Conservation (phyloP, 2,797 vertebrate genomes). For the Coracias cyanogaster region DNA sequence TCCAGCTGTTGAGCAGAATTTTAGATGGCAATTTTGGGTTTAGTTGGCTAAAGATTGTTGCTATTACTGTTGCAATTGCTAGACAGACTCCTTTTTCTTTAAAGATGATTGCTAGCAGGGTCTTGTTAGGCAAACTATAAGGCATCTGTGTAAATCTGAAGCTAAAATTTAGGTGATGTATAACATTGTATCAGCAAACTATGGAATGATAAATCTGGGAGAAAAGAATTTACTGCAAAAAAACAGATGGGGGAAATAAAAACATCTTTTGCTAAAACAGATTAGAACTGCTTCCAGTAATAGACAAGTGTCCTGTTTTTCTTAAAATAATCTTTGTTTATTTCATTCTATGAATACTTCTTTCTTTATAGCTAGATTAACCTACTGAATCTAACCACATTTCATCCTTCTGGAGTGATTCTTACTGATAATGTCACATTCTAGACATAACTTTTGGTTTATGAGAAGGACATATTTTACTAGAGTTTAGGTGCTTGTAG, state of each 20-base stretch:
- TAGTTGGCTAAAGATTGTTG: conserved; percentile 9
- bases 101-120: neutral
- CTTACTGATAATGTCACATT: neutral
- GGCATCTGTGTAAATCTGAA: conserved; percentile 12
- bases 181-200: neutral
- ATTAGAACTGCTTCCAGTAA: conserved; percentile 20
- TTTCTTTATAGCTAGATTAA: neutral
- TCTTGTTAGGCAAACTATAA: conserved; percentile 40
- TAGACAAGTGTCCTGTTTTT: neutral
- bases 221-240: neutral
- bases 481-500: neutral
- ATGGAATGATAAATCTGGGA: neutral
- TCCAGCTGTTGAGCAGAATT: conserved; percentile 35
- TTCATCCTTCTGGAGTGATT: neutral
- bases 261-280: conserved; percentile 14
- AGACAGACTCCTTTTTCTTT: conserved; percentile 8
- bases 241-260: conserved; percentile 15
- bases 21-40: conserved; percentile 28
- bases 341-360: neutral
- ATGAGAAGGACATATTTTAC: neutral
- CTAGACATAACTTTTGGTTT: neutral
- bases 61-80: neutral
- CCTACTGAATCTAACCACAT: neutral
- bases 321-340: neutral
- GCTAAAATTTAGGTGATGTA: conserved; percentile 11